Percentiles rank a stretch among this genome's conserved stretches.
These are phyloP conservation scores for Latrodectus geometricus DNA, from an alignment of 1,140 invertebrate species.

Conservation along the genomic window DNA sequence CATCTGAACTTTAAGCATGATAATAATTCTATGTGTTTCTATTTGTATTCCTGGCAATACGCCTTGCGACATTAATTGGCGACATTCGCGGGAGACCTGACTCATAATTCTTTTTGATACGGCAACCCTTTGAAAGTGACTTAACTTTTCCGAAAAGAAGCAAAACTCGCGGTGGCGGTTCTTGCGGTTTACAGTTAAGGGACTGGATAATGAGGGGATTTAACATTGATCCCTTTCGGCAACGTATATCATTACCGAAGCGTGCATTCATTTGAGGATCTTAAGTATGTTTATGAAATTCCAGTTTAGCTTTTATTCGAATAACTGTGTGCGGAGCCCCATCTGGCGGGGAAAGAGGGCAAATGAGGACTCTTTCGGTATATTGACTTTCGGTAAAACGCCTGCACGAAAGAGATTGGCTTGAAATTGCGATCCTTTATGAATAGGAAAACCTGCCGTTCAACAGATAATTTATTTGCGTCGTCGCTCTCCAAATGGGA, in stretches of 20 bases:
- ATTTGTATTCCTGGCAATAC: too few relatives aligned
- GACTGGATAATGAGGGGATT: constrained; percentile 60
- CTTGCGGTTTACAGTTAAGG: constrained; percentile 60
- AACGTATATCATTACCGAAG: constrained; percentile 61
- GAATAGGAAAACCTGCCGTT: not conserved
- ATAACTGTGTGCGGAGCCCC: constrained; percentile 19
- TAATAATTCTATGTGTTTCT: too few relatives aligned
- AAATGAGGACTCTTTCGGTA: constrained; percentile 5
- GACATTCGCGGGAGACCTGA: too few relatives aligned
- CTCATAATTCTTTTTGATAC: not conserved
- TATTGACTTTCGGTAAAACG: constrained; percentile 30
- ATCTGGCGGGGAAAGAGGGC: not conserved
- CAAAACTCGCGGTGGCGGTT: constrained; percentile 41
- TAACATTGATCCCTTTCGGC: constrained; percentile 60
- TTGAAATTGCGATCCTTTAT: constrained; percentile 35
- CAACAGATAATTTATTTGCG: constrained; percentile 1
- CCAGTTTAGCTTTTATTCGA: constrained; percentile 55
- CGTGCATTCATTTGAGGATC: constrained; percentile 56
- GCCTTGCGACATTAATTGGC: constrained; percentile 11
- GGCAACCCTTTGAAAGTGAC: constrained; percentile 57
- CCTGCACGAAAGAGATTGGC: constrained; percentile 7
- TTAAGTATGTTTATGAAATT: constrained; percentile 62
- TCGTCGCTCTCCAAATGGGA: not conserved
- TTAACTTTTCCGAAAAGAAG: constrained; percentile 55
- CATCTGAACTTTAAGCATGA: too few relatives aligned